phyloP scores from a whole-genome alignment of 2,113 vertebrate species.

The Ceratotherium simum region DNA sequence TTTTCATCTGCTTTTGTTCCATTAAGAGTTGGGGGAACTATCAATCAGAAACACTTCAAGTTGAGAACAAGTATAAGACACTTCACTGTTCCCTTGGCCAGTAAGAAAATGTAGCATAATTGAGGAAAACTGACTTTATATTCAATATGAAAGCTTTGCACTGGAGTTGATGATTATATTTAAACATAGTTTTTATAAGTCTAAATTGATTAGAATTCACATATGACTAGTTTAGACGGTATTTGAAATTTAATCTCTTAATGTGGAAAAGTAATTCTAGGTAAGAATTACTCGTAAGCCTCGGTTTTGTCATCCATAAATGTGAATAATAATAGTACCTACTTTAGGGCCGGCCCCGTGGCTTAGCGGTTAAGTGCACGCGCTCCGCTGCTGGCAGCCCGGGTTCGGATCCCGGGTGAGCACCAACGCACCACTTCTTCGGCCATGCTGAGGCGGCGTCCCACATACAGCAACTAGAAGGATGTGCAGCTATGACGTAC shows the following conservation, averaged over 20 bases:
- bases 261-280: constrained; percentile 34
- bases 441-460: too few species aligned
- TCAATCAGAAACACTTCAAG: not conserved
- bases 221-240: not conserved
- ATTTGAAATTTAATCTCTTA: constrained; percentile 50
- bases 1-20: constrained; percentile 39
- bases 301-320: constrained; percentile 37
- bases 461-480: too few species aligned
- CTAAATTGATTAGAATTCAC: constrained; percentile 24
- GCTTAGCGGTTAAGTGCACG: too few species aligned
- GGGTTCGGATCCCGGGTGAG: too few species aligned
- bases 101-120: constrained; percentile 24
- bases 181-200: not conserved
- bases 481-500: too few species aligned
- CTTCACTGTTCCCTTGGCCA: not conserved
- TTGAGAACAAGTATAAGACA: not conserved
- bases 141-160: constrained; percentile 2
- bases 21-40: constrained; percentile 5
- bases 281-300: constrained; percentile 22
- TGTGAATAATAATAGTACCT: not conserved
- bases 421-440: too few species aligned
- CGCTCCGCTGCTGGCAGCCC: too few species aligned
- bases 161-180: constrained; percentile 36
- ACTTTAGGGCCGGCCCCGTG: not conserved
- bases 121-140: constrained; percentile 46